Percentiles rank a stretch among this genome's conserved stretches.
phyloP scores from a whole-genome alignment of 2,113 vertebrate genomes.

The Otus sunia region DNA sequence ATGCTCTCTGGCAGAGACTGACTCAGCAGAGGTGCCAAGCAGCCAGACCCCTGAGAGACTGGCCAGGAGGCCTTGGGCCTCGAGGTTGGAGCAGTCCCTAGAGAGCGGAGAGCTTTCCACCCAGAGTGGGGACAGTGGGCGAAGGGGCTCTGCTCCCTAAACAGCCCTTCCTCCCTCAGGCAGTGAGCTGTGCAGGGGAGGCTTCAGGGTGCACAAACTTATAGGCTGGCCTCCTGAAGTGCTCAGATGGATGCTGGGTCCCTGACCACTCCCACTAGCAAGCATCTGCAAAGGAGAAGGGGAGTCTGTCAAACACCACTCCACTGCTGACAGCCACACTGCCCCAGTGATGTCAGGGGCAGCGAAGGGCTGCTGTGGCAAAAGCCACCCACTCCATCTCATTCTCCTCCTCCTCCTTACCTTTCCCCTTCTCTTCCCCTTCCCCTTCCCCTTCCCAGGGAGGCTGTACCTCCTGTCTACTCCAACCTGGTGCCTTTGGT shows the following conservation, averaged over 20 bases:
- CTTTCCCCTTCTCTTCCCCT: not conserved
- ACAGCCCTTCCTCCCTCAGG: not conserved
- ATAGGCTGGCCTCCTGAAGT: not conserved
- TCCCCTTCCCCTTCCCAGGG: not conserved
- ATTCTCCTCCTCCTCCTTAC: not conserved
- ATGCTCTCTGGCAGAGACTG: fast-evolving
- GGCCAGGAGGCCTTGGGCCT: not conserved
- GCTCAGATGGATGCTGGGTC: fast-evolving
- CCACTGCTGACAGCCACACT: fast-evolving
- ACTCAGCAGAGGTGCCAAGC: not conserved
- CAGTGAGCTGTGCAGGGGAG: fast-evolving
- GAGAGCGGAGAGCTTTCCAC: not conserved
- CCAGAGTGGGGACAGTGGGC: too few relatives aligned
- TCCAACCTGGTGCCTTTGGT: not conserved
- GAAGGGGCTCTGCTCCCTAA: not conserved
- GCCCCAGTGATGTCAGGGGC: not conserved
- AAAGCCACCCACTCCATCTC: not conserved
- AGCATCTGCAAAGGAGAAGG: not conserved
- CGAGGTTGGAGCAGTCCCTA: fast-evolving
- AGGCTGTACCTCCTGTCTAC: not conserved
- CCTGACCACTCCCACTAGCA: not conserved
- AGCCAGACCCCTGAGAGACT: fast-evolving
- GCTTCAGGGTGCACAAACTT: not conserved
- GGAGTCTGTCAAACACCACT: not conserved
- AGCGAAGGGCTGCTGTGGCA: fast-evolving